A percentile compares a stretch with the other conserved stretches of the same genome.
Conservation (phyloP, 2,113 vertebrate genomes). For the Ellobius talpinus region DNA sequence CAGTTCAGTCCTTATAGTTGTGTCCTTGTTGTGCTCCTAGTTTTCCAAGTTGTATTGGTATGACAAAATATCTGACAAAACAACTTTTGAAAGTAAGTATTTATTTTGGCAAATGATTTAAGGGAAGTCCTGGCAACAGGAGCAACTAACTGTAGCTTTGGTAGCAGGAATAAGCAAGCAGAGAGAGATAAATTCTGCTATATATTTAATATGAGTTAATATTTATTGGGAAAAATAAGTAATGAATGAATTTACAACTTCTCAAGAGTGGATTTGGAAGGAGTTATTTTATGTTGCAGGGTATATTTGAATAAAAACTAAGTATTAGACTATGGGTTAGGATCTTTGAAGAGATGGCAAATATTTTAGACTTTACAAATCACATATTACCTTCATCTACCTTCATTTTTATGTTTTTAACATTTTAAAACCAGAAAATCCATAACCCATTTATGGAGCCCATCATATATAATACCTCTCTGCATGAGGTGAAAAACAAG, state of each 20-base stretch:
- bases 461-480: background rate
- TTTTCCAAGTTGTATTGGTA: background rate
- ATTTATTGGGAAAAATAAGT: background rate
- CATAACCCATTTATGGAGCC: background rate
- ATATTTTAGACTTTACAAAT: background rate
- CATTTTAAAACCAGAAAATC: background rate
- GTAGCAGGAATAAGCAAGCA: background rate
- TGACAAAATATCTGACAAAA: background rate
- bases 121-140: background rate
- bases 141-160: background rate
- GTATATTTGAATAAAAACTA: background rate
- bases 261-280: background rate
- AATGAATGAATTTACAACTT: background rate
- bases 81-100: background rate
- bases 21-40: background rate
- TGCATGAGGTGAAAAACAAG: conserved; percentile 1
- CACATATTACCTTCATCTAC: background rate
- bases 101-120: background rate
- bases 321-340: background rate
- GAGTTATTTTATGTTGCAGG: background rate
- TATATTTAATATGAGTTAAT: background rate
- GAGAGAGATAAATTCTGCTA: background rate
- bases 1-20: background rate
- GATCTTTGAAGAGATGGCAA: background rate
- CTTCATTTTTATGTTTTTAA: conserved; percentile 15